A percentile compares a stretch with the other conserved stretches of the same genome.
Evolutionary conservation across 1,140 invertebrate species (phyloP).

Genomic region (Drosophila subobscura): DNA sequence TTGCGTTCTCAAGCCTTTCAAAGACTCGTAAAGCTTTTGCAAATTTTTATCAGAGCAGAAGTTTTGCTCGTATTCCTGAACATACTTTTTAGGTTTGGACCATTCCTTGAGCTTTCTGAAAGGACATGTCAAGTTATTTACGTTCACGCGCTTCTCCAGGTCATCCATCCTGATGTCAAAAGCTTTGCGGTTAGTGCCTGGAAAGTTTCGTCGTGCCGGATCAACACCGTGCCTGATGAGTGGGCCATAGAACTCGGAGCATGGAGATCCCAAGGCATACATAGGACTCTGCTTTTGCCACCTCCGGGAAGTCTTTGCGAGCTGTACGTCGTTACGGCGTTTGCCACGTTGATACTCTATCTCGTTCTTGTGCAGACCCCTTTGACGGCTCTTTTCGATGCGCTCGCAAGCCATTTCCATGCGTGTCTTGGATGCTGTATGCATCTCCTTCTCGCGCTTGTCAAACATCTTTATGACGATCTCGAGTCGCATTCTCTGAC

Average conservation of each 20-base stretch:
- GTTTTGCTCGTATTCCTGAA: conserved; percentile 74
- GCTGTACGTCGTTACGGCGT: conserved; percentile 45
- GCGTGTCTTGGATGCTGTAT: conserved; percentile 77
- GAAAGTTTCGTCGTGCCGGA: conserved; percentile 83
- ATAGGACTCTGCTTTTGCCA: conserved; percentile 83
- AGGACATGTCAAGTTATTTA: conserved; percentile 56
- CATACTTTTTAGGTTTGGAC: conserved; percentile 73
- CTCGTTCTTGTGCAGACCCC: conserved; percentile 80
- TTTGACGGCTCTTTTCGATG: conserved; percentile 79
- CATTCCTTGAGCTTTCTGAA: conserved; percentile 72
- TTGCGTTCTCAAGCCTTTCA: conserved; percentile 46
- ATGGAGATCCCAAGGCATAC: conserved; percentile 83
- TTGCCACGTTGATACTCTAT: conserved; percentile 78
- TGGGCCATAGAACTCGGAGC: conserved; percentile 85
- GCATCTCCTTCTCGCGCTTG: conserved; percentile 76
- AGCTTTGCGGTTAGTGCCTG: conserved; percentile 47
- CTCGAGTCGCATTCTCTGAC: conserved; percentile 85
- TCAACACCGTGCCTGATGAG: conserved; percentile 84
- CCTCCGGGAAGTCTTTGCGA: conserved; percentile 51
- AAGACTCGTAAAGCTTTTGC: conserved; percentile 68
- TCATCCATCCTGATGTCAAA: conserved; percentile 78
- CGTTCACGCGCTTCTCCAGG: conserved; percentile 66
- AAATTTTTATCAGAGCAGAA: conserved; percentile 75
- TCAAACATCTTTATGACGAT: conserved; percentile 84
- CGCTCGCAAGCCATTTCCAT: conserved; percentile 79